Percentiles rank a stretch among this genome's conserved stretches.
Evolutionary conservation across 35 echinoderm and acorn worm genomes (phyloP).

Genomic region (Ophiothrix spiculata): DNA sequence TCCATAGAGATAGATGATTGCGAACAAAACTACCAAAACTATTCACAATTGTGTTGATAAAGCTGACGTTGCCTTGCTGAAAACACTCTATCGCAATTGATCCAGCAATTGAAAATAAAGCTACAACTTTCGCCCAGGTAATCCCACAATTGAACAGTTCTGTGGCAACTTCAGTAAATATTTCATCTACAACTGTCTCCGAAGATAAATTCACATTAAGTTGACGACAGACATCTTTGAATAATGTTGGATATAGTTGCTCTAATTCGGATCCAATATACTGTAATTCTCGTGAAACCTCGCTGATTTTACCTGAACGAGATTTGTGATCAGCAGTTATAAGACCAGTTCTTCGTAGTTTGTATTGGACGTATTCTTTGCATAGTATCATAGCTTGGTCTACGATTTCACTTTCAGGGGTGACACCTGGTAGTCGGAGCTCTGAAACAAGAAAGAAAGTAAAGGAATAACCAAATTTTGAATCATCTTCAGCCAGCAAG

Average conservation of each 20-base stretch:
- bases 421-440: not conserved
- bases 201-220: slow-evolving; percentile 24
- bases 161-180: not conserved
- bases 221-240: slow-evolving; percentile 20
- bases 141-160: slow-evolving; percentile 34
- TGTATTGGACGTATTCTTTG: slow-evolving; percentile 28
- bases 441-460: too few relatives aligned
- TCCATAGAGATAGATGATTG: slow-evolving; percentile 32
- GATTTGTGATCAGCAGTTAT: not conserved
- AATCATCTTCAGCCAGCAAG: too few relatives aligned
- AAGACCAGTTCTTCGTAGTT: slow-evolving; percentile 5
- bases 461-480: too few relatives aligned
- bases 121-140: slow-evolving; percentile 48
- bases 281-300: slow-evolving; percentile 14
- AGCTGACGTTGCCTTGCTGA: slow-evolving; percentile 33
- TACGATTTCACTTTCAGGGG: not conserved
- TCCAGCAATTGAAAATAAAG: slow-evolving; percentile 37
- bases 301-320: not conserved
- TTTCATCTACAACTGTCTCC: slow-evolving; percentile 18
- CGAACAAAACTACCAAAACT: slow-evolving; percentile 31
- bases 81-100: slow-evolving; percentile 47
- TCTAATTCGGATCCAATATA: slow-evolving; percentile 9
- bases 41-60: slow-evolving; percentile 30
- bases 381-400: slow-evolving; percentile 32
- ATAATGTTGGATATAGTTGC: slow-evolving; percentile 22